Evolutionary conservation across 2,797 vertebrate species (phyloP), one percentile per base, ranked within the genome.

Genomic region (Eptatretus atami): DNA sequence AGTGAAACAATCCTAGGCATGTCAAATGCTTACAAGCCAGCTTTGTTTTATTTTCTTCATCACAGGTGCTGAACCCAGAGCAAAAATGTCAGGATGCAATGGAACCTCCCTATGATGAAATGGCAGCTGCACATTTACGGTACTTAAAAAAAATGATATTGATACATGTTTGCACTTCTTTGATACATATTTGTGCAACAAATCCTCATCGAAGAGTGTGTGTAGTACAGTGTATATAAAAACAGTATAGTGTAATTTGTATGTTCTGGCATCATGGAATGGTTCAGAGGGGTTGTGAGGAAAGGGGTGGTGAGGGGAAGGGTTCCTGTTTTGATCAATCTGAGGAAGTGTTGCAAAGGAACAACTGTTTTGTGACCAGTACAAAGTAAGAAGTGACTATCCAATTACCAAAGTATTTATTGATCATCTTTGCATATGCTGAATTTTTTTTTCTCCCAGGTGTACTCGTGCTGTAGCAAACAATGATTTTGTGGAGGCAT

Each of bases 51-150:
- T 2, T 0, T 66, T 69, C 31, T 70, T 1, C 65, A 52, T 64
- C 63, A 10, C 65, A 85, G 82, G 70, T 84, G 69, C 72, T 78
- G 1, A 78, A 76, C 69, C 82, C 82, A n/a, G 82, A 84, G 69
- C 82, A 85, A 64, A 94, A 92, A 64, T 96, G 90, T 69, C 88
- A 96, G 24, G 85, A 92, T 69, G 77, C 95, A 63, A 71, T 96
- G 72, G 90, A 96, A 67, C 83, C 81, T 0, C 87, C 86, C 0
- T 92, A 94, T 3, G 90, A 95, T 53, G 88, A 96, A 74, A 93
- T 96, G 84, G 81, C 93, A 64, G 86, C 87, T 15, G 87, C 88
- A 67, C 90, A 96, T 68, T 77, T 96, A 70, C 83, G 88, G 90
- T 94, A 76, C 73, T 25, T 68, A 9, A 12, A 25, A 65, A 15